Base-by-base conservation (phyloP, 1,140 invertebrate species). In the Myzus persicae region DNA sequence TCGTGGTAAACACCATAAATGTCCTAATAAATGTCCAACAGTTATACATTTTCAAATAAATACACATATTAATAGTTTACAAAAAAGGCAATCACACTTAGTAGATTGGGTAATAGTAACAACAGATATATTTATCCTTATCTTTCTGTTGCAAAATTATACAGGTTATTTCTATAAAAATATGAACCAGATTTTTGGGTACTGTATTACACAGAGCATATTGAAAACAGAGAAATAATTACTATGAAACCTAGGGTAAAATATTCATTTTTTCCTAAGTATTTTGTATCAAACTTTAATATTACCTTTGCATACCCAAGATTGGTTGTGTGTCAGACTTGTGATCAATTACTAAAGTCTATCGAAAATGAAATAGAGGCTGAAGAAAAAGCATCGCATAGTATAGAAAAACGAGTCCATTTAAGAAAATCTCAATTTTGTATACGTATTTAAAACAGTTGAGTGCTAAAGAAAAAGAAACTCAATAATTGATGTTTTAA, bases 371-470 rank as follows among this genome's bases (percentile, higher is more conserved):
- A 89, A 89, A 46, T 26, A 46, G n/a, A 89, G 36, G 26, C 9
- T 18, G 46, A 89, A 89, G 46, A 46, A 89, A 89, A 89, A 89
- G 46, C 42, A 48, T n/a, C 42, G 9, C 31, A 54, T 51, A 38
- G 54, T n/a, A 1, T 89, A 36, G 46, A 89, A 89, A 89, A 89
- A 89, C 26, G 54, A 38, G 18, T 89, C 18, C 87, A 89, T 89
- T n/a, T 89, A n/a, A 46, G 46, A 36, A 89, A 89, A 51, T 46
- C 87, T n/a, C 26, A 89, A 89, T 54, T n/a, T 51, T 89, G 38
- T 89, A 89, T 48, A 89, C 87, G 18, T n/a, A 89, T 51, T 89
- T 89, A 89, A 89, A 89, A n/a, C 42, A 48, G 42, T 88, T 88
- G 44, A 44, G 40, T 46, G 42, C 40, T 46, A 48, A 89, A 89